A percentile compares a stretch with the other conserved stretches of the same genome.
Conservation (phyloP, 2,888 invertebrate species). For the Coronaproctus castanopsis region DNA sequence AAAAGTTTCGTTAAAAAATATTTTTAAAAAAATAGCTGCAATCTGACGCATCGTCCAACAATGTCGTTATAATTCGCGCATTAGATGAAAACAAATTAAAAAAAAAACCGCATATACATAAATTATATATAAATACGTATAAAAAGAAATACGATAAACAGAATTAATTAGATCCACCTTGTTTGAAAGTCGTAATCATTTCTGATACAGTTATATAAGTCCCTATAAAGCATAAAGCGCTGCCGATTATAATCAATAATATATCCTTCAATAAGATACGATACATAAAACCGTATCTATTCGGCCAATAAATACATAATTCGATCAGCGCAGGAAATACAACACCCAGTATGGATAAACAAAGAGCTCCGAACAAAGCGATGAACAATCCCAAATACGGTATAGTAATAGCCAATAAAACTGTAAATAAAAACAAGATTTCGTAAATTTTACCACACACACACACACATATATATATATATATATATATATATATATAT, state of each 20-base stretch:
- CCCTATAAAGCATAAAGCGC: conserved; percentile 35
- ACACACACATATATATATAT: neutral
- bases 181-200: conserved; percentile 28
- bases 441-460: too few species aligned
- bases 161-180: too few species aligned
- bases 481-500: too few species aligned
- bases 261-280: conserved; percentile 31
- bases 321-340: conserved; percentile 56
- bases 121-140: too few species aligned
- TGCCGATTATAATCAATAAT: conserved; percentile 31
- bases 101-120: too few species aligned
- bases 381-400: conserved; percentile 53
- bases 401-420: conserved; percentile 46
- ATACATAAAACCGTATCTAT: conserved; percentile 30
- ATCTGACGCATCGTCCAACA: too few species aligned
- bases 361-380: conserved; percentile 52
- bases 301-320: conserved; percentile 46
- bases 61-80: too few species aligned
- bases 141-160: too few species aligned
- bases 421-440: conserved; percentile 34
- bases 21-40: too few species aligned
- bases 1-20: too few species aligned
- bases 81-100: too few species aligned
- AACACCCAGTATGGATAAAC: conserved; percentile 48
- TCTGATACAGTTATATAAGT: conserved; percentile 35